Conservation (phyloP, 2,113 vertebrate species). For the Shinisaurus crocodilurus region DNA sequence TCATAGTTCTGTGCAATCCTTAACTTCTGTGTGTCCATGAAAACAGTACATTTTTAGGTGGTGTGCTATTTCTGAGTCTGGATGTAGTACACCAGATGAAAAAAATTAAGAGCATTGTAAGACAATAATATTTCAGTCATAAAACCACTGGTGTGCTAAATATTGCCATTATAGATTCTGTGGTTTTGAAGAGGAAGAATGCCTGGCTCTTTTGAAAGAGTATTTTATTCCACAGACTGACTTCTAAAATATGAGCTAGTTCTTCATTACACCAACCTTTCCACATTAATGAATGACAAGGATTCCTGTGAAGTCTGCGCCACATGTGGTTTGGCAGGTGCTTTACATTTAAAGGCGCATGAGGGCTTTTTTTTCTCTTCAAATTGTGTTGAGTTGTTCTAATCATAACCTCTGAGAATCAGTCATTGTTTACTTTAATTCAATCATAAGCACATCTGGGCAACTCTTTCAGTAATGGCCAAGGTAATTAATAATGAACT, state of each 20-base stretch:
- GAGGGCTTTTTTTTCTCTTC: constrained; percentile 50
- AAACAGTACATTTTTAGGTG: constrained; percentile 36
- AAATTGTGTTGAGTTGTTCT: constrained; percentile 65
- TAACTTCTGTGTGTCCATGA: constrained; percentile 13
- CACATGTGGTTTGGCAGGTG: constrained; percentile 74
- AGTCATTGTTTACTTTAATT: constrained; percentile 72
- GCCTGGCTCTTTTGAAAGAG: constrained; percentile 46
- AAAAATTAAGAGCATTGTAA: constrained; percentile 24
- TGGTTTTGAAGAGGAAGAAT: constrained; percentile 61
- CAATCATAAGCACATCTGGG: constrained; percentile 63
- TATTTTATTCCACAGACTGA: constrained; percentile 52
- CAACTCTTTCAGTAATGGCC: constrained; percentile 69
- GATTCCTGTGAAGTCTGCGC: constrained; percentile 70
- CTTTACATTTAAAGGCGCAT: constrained; percentile 66
- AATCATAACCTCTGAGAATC: constrained; percentile 64
- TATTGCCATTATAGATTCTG: constrained; percentile 37
- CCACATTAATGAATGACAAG: constrained; percentile 69
- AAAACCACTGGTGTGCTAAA: constrained; percentile 47
- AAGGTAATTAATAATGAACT: constrained; percentile 64
- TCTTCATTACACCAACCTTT: constrained; percentile 47
- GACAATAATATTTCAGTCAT: constrained; percentile 53
- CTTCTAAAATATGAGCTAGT: constrained; percentile 65
- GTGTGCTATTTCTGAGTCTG: constrained; percentile 4
- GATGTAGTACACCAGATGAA: not conserved
- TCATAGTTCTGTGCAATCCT: constrained; percentile 15